Conservation (phyloP, 2,888 invertebrate species). For the Aphrophora alni region DNA sequence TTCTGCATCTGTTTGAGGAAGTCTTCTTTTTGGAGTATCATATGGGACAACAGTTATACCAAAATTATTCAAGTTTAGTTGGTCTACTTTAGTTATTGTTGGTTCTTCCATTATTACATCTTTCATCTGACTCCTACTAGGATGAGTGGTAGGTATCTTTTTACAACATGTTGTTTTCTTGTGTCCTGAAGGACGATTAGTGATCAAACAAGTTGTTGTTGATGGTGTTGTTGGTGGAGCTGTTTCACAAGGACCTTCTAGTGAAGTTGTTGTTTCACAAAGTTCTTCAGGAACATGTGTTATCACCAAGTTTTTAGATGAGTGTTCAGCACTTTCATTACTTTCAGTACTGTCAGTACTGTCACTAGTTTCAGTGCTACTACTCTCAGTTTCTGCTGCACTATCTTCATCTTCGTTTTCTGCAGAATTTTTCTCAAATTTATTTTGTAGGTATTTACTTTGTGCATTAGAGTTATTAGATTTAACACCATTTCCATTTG, state of each 20-base stretch:
- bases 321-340: neutral
- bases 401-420: neutral
- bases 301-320: neutral
- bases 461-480: neutral
- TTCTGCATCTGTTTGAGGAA: conserved; percentile 26
- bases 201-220: neutral
- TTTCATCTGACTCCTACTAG: neutral
- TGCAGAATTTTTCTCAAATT: neutral
- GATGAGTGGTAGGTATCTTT: neutral
- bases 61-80: conserved; percentile 19
- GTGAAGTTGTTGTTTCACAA: neutral
- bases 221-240: neutral
- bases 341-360: neutral
- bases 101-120: conserved; percentile 11
- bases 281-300: neutral
- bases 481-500: neutral
- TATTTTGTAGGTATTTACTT: neutral
- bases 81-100: neutral
- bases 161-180: conserved; percentile 30
- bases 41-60: conserved; percentile 23
- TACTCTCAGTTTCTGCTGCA: neutral
- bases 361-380: neutral
- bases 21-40: neutral
- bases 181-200: neutral
- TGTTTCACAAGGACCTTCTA: neutral